Base-by-base conservation (phyloP, 2,888 invertebrate genomes). In the Drosophila atripex region DNA sequence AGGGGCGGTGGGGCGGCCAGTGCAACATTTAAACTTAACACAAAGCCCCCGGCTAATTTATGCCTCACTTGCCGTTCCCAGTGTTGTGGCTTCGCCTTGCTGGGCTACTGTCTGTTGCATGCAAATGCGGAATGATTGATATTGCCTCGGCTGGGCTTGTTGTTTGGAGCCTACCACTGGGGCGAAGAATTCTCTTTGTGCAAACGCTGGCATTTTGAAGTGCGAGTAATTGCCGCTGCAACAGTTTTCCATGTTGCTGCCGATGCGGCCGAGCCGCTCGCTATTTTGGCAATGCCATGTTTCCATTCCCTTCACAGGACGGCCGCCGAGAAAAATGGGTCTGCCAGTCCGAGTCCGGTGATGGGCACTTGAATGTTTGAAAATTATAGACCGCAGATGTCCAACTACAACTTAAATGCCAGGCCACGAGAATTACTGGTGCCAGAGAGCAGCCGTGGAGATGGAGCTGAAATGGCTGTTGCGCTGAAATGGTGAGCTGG, bases 181-280 rank as follows among this genome's bases (percentile, higher is more conserved):
- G 55, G 49, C 71, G 68, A 84, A 86, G 86, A 53, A 82, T 82
- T 86, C 87, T 82, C 85, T 80, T 82, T 82, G 82, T 84, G 74
- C 82, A 74, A 80, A 78, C 70, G 85, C 86, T 82, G 82, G 82
- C 82, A 82, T 82, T 82, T 82, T 82, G 87, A 82, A 82, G 87
- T 82, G 86, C 82, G 85, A 82, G 87, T 82, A 86, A 82, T 82
- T 82, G 82, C 87, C 86, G 82, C 82, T 84, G 85, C 87, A 82
- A 82, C 86, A 86, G 80, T 84, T 86, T 86, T 82, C 80, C 82
- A 78, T 86, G 82, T 86, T 71, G 57, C 51, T 23, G 32, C 38
- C n/a, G 16, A 9, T 18, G 21, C 68, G 80, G 66, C 68, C 79
- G 73, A 76, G 82, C 78, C 68, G 57, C 76, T 68, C 41, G 76